phyloP scores from a whole-genome alignment of 2,797 vertebrate genomes.

The Cynodonichthys magdalenae region DNA sequence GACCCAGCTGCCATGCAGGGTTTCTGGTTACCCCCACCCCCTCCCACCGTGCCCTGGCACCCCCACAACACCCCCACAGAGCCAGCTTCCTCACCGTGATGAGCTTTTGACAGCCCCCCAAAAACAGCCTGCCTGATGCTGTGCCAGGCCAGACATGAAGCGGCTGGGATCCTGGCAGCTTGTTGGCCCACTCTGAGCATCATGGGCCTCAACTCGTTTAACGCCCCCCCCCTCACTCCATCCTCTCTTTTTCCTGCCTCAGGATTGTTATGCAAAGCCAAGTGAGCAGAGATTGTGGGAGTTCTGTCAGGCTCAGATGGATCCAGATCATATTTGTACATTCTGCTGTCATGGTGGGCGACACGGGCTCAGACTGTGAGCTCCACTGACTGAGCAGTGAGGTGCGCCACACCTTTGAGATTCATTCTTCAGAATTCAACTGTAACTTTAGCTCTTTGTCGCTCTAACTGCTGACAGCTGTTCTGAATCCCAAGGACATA shows the following conservation, averaged over 20 bases:
- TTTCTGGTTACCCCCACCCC: constrained; percentile 79
- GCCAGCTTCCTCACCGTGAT: constrained; percentile 84
- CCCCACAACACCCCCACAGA: constrained; percentile 77
- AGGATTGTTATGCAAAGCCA: constrained; percentile 81
- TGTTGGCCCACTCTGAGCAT: constrained; percentile 79
- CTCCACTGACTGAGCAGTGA: constrained; percentile 38
- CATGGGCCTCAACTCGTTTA: constrained; percentile 72
- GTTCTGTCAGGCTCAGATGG: constrained; percentile 71
- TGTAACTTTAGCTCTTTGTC: constrained; percentile 40
- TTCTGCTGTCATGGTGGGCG: constrained; percentile 42
- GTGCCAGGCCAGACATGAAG: constrained; percentile 84
- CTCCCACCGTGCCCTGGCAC: constrained; percentile 82
- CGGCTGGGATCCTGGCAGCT: constrained; percentile 84
- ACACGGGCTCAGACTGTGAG: constrained; percentile 41
- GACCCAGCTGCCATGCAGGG: constrained; percentile 76
- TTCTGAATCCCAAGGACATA: constrained; percentile 24
- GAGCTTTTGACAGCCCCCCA: constrained; percentile 86
- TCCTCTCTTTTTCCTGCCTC: constrained; percentile 66
- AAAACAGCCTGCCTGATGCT: constrained; percentile 78
- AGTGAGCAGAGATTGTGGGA: constrained; percentile 73
- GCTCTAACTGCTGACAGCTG: constrained; percentile 54
- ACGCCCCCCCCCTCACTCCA: constrained; percentile 51
- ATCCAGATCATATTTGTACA: constrained; percentile 67
- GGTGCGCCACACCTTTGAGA: constrained; percentile 50
- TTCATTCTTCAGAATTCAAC: constrained; percentile 38